phyloP scores from a whole-genome alignment of 2,797 vertebrate genomes.

The Octomys mimax region DNA sequence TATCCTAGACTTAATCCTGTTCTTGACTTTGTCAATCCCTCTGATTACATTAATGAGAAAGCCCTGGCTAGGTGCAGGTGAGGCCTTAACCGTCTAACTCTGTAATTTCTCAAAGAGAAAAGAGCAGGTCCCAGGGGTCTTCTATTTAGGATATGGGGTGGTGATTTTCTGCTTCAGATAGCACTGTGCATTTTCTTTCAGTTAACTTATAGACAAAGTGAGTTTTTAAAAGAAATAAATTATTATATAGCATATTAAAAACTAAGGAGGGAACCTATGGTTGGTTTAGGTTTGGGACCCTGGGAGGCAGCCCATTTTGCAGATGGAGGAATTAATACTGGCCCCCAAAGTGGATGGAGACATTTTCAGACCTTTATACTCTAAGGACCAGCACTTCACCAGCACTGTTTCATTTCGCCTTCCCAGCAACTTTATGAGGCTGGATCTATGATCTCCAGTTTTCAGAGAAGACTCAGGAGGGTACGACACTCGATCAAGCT shows the following conservation, averaged over 20 bases:
- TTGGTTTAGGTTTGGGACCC: neutral
- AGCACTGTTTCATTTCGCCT: neutral
- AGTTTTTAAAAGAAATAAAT: neutral
- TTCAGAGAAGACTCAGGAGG: neutral
- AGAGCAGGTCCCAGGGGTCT: neutral
- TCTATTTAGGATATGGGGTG: neutral
- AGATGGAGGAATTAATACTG: neutral
- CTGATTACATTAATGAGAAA: slow-evolving; percentile 20
- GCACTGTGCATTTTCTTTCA: neutral
- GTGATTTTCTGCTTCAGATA: neutral
- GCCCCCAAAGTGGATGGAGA: neutral
- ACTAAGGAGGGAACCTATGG: neutral
- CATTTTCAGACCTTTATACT: neutral
- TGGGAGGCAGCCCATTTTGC: neutral
- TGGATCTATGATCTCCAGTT: neutral
- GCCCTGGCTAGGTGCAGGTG: neutral
- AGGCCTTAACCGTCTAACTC: neutral
- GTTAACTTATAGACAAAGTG: neutral
- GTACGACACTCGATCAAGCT: neutral
- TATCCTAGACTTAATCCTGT: neutral
- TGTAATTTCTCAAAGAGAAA: neutral
- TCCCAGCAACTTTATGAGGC: too few species aligned
- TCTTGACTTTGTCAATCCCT: neutral
- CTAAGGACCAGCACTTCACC: neutral
- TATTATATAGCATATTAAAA: neutral